phyloP scores from a whole-genome alignment of 2,113 vertebrate species.

The Promerops cafer region DNA sequence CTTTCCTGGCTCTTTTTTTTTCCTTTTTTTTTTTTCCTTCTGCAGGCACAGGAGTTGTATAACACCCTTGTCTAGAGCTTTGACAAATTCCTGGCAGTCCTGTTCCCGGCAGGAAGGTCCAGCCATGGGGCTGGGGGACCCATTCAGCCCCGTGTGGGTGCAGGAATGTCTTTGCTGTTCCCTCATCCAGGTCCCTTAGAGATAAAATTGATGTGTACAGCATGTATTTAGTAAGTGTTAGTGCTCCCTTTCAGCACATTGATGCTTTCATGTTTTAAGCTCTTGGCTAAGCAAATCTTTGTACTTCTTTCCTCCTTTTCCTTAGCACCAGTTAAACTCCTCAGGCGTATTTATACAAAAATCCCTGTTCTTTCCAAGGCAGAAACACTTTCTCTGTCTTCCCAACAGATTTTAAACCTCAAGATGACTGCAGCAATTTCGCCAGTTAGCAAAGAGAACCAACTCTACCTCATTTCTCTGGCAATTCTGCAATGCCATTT shows the following conservation, averaged over 20 bases:
- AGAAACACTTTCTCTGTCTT: not conserved
- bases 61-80: not conserved
- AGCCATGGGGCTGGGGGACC: not conserved
- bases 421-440: not conserved
- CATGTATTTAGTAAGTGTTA: not conserved
- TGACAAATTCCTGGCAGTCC: not conserved
- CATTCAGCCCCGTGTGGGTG: not conserved
- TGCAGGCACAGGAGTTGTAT: not conserved
- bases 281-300: not conserved
- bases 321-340: not conserved
- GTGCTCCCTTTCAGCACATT: not conserved
- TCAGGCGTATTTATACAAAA: not conserved
- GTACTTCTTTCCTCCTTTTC: not conserved
- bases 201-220: not conserved
- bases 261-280: not conserved
- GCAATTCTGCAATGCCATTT: not conserved
- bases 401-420: not conserved
- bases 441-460: not conserved
- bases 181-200: not conserved
- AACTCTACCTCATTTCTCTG: not conserved
- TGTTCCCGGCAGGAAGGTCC: not conserved
- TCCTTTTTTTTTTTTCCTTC: too few species aligned
- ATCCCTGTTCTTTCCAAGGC: not conserved
- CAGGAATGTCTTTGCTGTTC: not conserved
- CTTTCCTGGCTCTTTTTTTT: not conserved